Base-by-base conservation (phyloP, 2,888 invertebrate species). In the Epinotia brunnichana region DNA sequence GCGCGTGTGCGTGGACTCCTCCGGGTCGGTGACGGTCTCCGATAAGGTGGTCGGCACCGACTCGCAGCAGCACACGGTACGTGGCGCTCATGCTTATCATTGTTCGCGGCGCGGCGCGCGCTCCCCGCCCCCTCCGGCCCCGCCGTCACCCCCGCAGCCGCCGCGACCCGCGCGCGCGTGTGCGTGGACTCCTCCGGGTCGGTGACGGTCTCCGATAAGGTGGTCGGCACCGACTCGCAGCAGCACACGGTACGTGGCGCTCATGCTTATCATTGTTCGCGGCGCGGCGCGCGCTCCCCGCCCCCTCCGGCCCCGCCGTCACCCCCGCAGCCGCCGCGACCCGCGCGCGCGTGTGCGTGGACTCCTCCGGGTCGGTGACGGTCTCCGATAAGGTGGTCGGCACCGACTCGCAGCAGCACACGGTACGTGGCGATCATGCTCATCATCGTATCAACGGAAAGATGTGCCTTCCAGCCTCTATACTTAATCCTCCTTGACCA, bases 1-100 rank as follows among this genome's bases (percentile, higher is more conserved):
- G 24, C 69, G 72, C 62, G 51, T 70, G 54, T 63, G 41, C 57
- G 74, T n/a, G 4, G 48, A 48, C 44, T 77, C 79, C 19, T 78
- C 79, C 0, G 87, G 88, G 11, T 78, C 79, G 0, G 87, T 89
- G 64, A 83, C 87, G 2, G 85, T 89, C 17, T 85, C 86, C 41
- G 88, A 90, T 79, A 90, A 90, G 75, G 73, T 86, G 7, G 85
- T 89, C 2, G 82, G 85, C 61, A 89, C 91, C 0, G 90, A 88
- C 19, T 54, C 44, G 3, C 53, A 24, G 3, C 61, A 24, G 15
- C 48, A 48, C 29, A 1, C 17, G 62, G 62, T 62, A 48, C 5
- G 53, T 9, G 11, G 10, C 17, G 19, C 1, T 7, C 19, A 53
- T 2, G 10, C 53, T 53, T n/a, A n/a, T n/a, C n/a, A n/a, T n/a